phyloP scores from a whole-genome alignment of 2,888 invertebrate species.

The Serrognathus titanus region DNA sequence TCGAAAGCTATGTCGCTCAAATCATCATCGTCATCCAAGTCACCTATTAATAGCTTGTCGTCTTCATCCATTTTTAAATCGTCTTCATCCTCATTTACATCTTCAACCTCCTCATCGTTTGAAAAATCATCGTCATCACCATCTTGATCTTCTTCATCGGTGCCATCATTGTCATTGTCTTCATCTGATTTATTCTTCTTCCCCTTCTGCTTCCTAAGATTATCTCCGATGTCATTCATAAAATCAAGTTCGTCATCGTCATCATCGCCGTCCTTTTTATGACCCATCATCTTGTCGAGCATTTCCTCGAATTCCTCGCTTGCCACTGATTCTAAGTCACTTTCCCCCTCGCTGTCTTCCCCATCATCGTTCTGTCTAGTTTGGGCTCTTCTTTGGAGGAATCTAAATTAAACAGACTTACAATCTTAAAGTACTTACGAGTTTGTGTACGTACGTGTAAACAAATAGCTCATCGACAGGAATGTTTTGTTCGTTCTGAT shows the following conservation, averaged over 20 bases:
- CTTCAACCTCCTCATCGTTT: conserved; percentile 50
- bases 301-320: conserved; percentile 75
- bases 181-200: conserved; percentile 42
- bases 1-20: conserved; percentile 47
- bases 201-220: conserved; percentile 30
- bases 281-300: conserved; percentile 51
- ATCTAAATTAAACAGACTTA: conserved; percentile 46
- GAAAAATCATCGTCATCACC: conserved; percentile 45
- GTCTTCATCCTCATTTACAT: conserved; percentile 27
- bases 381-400: conserved; percentile 53
- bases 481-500: conserved; percentile 65
- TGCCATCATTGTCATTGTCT: conserved; percentile 16
- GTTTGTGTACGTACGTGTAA: conserved; percentile 48
- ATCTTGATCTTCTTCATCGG: conserved; percentile 29
- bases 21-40: conserved; percentile 40
- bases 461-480: conserved; percentile 90
- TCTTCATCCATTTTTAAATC: conserved; percentile 41
- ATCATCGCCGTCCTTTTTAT: conserved; percentile 47
- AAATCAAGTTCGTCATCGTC: conserved; percentile 65
- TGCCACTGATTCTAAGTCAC: conserved; percentile 68
- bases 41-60: conserved; percentile 41
- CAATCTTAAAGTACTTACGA: neutral
- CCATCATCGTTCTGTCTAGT: conserved; percentile 48
- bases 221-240: conserved; percentile 61
- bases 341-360: conserved; percentile 54